Evolutionary conservation across 2,113 vertebrate genomes (phyloP).

Genomic region (Psettodes erumei): DNA sequence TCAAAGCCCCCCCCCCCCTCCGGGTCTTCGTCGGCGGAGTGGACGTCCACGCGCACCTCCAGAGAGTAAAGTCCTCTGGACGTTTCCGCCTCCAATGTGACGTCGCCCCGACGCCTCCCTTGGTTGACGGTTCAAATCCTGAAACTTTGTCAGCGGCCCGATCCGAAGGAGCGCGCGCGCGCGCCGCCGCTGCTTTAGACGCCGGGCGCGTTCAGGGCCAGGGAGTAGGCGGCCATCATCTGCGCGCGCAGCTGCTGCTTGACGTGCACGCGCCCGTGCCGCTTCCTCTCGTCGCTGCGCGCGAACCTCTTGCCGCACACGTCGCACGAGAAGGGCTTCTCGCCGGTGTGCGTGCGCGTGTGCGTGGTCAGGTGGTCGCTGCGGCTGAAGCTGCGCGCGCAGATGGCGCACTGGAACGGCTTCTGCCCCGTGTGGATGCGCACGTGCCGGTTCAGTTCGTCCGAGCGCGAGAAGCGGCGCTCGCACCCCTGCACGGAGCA

Average conservation of each 20-base stretch:
- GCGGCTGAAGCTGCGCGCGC: constrained; percentile 94
- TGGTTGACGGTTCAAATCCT: constrained; percentile 52
- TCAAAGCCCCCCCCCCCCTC: not conserved
- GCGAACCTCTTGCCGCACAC: constrained; percentile 94
- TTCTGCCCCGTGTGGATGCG: constrained; percentile 98
- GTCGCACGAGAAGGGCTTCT: constrained; percentile 97
- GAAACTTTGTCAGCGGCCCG: constrained; percentile 16
- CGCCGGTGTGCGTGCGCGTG: constrained; percentile 95
- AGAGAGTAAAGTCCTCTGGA: constrained; percentile 11
- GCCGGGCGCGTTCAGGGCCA: constrained; percentile 71
- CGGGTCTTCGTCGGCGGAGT: constrained; percentile 11
- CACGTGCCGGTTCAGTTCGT: constrained; percentile 94
- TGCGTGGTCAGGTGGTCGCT: constrained; percentile 98
- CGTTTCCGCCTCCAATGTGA: constrained; percentile 39
- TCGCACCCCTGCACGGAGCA: constrained; percentile 91
- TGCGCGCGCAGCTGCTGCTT: constrained; percentile 86
- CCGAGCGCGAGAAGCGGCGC: constrained; percentile 93
- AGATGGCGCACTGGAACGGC: constrained; percentile 95
- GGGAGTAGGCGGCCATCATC: constrained; percentile 78
- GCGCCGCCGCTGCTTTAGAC: constrained; percentile 41
- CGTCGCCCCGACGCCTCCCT: constrained; percentile 60
- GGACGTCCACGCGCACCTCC: not conserved
- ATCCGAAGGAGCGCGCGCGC: not conserved
- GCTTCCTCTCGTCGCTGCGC: constrained; percentile 92
- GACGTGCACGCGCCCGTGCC: constrained; percentile 94